Evolutionary conservation across 2,888 invertebrate genomes (phyloP).

Genomic region (Ichneumoninae sp.): DNA sequence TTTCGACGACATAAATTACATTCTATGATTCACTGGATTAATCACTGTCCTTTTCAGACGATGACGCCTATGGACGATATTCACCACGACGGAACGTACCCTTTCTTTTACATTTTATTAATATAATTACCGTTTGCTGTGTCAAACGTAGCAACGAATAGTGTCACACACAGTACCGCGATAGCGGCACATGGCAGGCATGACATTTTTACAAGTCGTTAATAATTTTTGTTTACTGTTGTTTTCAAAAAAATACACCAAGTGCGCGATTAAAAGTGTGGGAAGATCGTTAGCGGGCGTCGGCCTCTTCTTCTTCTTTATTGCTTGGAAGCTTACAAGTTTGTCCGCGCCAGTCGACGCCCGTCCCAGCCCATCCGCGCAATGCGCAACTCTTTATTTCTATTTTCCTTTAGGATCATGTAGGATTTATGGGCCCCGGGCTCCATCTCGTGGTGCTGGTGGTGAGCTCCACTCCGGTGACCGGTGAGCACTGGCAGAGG

Average conservation of each 20-base stretch:
- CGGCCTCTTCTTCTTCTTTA: constrained; percentile 39
- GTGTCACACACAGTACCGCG: constrained; percentile 37
- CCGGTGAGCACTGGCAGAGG: too few species aligned
- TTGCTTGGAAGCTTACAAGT: too few species aligned
- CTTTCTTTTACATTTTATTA: background rate
- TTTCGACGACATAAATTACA: background rate
- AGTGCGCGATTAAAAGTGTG: background rate
- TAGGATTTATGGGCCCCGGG: too few species aligned
- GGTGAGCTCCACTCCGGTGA: too few species aligned
- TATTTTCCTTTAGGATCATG: too few species aligned
- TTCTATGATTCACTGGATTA: background rate
- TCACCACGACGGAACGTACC: background rate
- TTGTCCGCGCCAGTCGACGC: too few species aligned
- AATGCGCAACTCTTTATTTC: too few species aligned
- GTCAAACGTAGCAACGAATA: constrained; percentile 24
- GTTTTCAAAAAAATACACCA: background rate
- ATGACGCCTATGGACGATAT: background rate
- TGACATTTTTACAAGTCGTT: constrained; percentile 23
- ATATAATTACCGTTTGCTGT: constrained; percentile 53
- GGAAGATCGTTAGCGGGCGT: constrained; percentile 51
- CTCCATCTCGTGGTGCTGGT: too few species aligned
- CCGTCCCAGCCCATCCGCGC: too few species aligned
- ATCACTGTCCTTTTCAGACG: background rate
- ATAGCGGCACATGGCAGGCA: background rate
- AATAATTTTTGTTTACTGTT: background rate